Percentiles rank a stretch among this genome's conserved stretches.
phyloP scores from a whole-genome alignment of 2,113 vertebrate genomes.

The Petroica traversi region DNA sequence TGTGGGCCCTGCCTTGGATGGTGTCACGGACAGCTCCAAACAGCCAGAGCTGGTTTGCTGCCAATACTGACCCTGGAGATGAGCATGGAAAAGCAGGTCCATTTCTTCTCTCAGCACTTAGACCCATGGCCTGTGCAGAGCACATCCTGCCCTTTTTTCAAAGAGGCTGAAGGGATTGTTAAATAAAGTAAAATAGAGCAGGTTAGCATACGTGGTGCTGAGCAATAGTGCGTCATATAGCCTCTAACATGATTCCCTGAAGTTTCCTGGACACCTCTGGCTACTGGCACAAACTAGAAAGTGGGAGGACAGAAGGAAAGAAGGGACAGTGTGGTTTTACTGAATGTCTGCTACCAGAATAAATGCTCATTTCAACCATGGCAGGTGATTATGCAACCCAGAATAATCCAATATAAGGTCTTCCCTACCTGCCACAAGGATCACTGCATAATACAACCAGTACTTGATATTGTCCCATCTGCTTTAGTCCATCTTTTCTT shows the following conservation, averaged over 20 bases:
- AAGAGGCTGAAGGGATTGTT: not conserved
- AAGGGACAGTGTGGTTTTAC: not conserved
- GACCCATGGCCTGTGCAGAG: not conserved
- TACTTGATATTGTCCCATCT: not conserved
- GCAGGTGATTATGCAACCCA: not conserved
- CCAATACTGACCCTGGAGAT: not conserved
- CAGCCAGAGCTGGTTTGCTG: not conserved
- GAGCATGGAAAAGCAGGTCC: not conserved
- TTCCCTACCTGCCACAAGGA: not conserved
- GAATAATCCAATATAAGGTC: not conserved
- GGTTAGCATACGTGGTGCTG: accelerated
- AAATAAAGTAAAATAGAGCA: not conserved
- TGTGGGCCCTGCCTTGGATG: not conserved
- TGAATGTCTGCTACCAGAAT: not conserved
- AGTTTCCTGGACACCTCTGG: not conserved
- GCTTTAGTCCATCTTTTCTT: not conserved
- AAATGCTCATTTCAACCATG: not conserved
- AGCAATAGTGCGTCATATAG: not conserved
- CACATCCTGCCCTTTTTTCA: not conserved
- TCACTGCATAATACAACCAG: not conserved
- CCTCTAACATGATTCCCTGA: not conserved
- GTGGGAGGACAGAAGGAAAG: not conserved
- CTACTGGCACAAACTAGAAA: not conserved
- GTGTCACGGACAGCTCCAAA: accelerated
- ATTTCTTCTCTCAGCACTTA: not conserved